Evolutionary conservation across 1,140 invertebrate genomes (phyloP), one percentile per base, ranked within the genome.

Genomic region (Leptopilina boulardi): DNA sequence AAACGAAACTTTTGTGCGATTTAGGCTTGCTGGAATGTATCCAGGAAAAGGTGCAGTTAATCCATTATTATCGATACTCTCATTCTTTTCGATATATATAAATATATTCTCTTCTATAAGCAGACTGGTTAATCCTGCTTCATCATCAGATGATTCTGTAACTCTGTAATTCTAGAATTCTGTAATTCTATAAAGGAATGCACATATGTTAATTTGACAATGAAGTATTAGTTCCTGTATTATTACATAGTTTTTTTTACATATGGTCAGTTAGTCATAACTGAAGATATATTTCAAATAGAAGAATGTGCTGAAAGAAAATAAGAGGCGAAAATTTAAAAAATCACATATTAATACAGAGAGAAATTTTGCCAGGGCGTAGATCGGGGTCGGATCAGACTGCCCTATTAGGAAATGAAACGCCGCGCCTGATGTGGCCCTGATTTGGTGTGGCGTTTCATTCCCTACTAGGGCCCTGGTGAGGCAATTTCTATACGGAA

Each of bases 31-130:
- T 66, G 59, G 23, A 26, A 66, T 30, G 26, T 30, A n/a, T 34
- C 59, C 59, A 66, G 59, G 59, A 66, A 66, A 66, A 66, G 59
- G 59, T 66, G 59, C 59, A 66, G 59, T 66, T 66, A 66, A 66
- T 66, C 59, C 59, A 66, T 66, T 66, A 66, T 66, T 23, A n/a
- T n/a, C n/a, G 23, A 66, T 66, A 66, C 59, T 66, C 59, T 66
- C 26, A 66, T 66, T 66, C 59, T 34, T 5, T 59, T 6, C 4
- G 23, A 59, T 59, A 44, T 38, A 38, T 38, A n/a, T n/a, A n/a
- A n/a, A n/a, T n/a, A n/a, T 13, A n/a, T 13, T 1, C 13, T n/a
- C 59, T 66, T 30, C 23, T n/a, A 66, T 23, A 66, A 26, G 59
- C 26, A 66, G 59, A 30, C 3, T 15, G 26, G 23, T 66, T 66